These are phyloP conservation scores for Pterophyllum scalare DNA, from an alignment of 2,113 vertebrate genomes.

Conservation along the genomic window DNA sequence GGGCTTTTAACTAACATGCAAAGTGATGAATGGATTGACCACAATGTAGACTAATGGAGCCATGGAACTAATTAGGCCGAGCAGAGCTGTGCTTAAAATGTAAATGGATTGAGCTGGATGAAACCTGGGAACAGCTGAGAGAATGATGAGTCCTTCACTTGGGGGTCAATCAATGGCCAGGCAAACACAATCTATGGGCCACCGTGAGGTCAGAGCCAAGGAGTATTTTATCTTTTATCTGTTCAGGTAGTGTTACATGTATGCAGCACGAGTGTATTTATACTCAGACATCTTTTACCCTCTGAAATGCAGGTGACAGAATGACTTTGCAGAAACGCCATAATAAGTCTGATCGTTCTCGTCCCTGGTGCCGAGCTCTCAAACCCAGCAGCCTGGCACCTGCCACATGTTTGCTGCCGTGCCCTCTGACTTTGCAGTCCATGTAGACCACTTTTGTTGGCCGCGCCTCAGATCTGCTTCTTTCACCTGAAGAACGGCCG, in stretches of 20 bases:
- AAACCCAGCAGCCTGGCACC: slow-evolving; percentile 63
- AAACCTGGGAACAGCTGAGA: slow-evolving; percentile 71
- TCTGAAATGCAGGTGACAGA: slow-evolving; percentile 5
- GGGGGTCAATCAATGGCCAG: slow-evolving; percentile 74
- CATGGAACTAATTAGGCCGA: slow-evolving; percentile 82
- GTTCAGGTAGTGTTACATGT: not conserved
- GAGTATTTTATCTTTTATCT: slow-evolving; percentile 30
- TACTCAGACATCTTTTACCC: not conserved
- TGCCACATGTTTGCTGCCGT: slow-evolving; percentile 65
- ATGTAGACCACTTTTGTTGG: slow-evolving; percentile 58
- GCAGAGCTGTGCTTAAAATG: slow-evolving; percentile 82
- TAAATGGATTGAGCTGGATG: slow-evolving; percentile 81
- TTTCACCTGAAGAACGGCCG: slow-evolving; percentile 60
- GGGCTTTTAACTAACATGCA: slow-evolving; percentile 78
- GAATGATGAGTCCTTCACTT: slow-evolving; percentile 79
- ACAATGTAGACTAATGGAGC: slow-evolving; percentile 83
- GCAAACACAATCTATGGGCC: slow-evolving; percentile 62
- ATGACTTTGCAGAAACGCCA: slow-evolving; percentile 68
- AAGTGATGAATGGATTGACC: slow-evolving; percentile 84
- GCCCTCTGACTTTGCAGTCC: slow-evolving; percentile 65
- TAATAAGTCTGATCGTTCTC: slow-evolving; percentile 60
- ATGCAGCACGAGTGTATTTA: not conserved
- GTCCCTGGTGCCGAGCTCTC: slow-evolving; percentile 41
- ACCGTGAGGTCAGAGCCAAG: slow-evolving; percentile 20
- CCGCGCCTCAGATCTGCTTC: slow-evolving; percentile 54